Conservation (phyloP, 2,113 vertebrate genomes). For the Cyrtonyx montezumae region DNA sequence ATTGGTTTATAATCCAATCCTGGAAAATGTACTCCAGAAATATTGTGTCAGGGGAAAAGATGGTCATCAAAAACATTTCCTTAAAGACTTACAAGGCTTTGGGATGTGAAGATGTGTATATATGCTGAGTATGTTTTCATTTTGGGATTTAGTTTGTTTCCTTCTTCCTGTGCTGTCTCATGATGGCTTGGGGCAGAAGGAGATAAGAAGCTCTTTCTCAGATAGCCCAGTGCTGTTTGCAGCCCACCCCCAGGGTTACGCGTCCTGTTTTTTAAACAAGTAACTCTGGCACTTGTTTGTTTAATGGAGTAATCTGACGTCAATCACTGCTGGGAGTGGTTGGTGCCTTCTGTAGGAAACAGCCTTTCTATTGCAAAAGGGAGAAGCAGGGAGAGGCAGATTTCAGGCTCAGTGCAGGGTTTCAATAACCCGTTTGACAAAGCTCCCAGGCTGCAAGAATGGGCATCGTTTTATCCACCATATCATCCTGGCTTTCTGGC, state of each 20-base stretch:
- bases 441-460: background rate
- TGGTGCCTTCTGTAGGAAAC: background rate
- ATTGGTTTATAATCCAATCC: background rate
- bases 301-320: background rate
- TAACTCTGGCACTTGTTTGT: background rate
- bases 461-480: background rate
- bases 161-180: constrained; percentile 3
- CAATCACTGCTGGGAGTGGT: background rate
- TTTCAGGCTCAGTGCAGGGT: background rate
- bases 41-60: background rate
- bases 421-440: background rate
- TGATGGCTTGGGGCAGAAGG: background rate
- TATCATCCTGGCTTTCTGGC: background rate
- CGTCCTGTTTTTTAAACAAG: background rate
- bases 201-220: background rate
- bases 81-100: constrained; percentile 3
- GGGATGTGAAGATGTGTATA: background rate
- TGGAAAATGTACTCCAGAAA: constrained; percentile 53
- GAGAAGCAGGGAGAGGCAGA: background rate
- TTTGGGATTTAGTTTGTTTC: constrained; percentile 53
- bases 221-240: background rate
- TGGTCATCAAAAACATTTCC: constrained; percentile 35
- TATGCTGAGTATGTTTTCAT: constrained; percentile 46
- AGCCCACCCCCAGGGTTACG: background rate
- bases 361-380: background rate